Conservation (phyloP, 1,140 invertebrate species). For the Gonioctena quinquepunctata region DNA sequence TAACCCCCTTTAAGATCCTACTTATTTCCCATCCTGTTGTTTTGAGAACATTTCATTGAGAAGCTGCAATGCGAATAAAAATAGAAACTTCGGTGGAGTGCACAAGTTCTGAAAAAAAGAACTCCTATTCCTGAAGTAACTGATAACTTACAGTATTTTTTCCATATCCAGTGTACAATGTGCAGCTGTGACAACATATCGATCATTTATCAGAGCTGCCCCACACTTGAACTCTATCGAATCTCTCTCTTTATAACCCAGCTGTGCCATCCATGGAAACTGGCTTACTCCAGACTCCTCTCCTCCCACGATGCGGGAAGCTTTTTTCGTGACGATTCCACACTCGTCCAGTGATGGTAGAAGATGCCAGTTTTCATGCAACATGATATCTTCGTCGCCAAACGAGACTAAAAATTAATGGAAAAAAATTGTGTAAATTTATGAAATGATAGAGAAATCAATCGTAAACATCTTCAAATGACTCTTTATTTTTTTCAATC, state of each 20-base stretch:
- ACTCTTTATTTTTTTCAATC: too few species aligned
- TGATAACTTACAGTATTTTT: slow-evolving; percentile 40
- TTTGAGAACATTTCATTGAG: slow-evolving; percentile 10
- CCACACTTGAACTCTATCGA: slow-evolving; percentile 61
- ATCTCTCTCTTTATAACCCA: slow-evolving; percentile 61
- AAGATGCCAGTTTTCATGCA: not conserved
- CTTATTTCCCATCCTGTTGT: slow-evolving; percentile 64
- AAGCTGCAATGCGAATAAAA: not conserved
- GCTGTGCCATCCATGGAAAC: slow-evolving; percentile 70
- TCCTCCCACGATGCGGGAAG: slow-evolving; percentile 68
- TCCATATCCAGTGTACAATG: slow-evolving; percentile 64
- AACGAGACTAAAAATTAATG: not conserved
- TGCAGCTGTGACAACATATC: slow-evolving; percentile 68
- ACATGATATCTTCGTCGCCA: not conserved
- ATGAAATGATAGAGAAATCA: not conserved
- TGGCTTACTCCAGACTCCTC: slow-evolving; percentile 62
- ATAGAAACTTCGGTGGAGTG: not conserved
- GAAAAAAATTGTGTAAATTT: too few species aligned
- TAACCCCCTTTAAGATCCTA: slow-evolving; percentile 35
- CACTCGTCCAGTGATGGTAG: not conserved
- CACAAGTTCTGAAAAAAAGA: too few species aligned
- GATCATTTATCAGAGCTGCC: slow-evolving; percentile 65
- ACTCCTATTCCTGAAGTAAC: not conserved
- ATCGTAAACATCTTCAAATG: too few species aligned
- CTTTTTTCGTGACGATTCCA: slow-evolving; percentile 21